These are phyloP conservation scores for Mizuhopecten yessoensis DNA, from an alignment of 1,140 invertebrate genomes.

Conservation along the genomic window DNA sequence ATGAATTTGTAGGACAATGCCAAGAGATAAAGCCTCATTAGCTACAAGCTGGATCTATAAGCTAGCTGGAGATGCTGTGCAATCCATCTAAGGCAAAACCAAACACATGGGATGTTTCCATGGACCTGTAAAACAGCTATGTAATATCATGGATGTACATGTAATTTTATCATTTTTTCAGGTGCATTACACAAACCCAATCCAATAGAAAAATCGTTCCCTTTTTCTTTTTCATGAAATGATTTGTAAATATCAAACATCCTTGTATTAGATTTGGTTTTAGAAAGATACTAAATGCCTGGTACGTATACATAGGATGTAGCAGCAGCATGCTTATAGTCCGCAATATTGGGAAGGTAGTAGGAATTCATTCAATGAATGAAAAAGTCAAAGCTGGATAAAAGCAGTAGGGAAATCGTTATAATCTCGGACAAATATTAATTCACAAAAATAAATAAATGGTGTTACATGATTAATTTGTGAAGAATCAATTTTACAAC, in stretches of 20 bases:
- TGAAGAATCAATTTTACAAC: background rate
- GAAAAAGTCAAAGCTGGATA: background rate
- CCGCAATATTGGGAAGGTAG: background rate
- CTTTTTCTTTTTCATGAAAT: background rate
- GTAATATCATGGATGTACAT: no score
- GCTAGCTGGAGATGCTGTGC: background rate
- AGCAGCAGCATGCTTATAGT: no score
- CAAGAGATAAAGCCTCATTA: background rate
- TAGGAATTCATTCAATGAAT: background rate
- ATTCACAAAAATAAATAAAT: background rate
- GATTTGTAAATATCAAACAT: background rate
- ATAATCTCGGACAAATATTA: background rate
- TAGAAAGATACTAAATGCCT: background rate
- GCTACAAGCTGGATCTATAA: background rate
- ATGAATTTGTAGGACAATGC: background rate
- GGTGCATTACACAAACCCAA: no score
- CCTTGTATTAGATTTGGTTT: background rate
- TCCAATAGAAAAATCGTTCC: no score
- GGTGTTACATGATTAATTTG: background rate
- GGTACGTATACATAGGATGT: background rate
- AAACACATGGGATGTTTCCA: background rate
- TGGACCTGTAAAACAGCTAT: background rate
- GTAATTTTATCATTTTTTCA: no score
- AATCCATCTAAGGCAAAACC: background rate
- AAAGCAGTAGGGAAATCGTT: background rate